A percentile compares a stretch with the other conserved stretches of the same genome.
Conservation (phyloP, 1,140 invertebrate species). For the Globodera rostochiensis region DNA sequence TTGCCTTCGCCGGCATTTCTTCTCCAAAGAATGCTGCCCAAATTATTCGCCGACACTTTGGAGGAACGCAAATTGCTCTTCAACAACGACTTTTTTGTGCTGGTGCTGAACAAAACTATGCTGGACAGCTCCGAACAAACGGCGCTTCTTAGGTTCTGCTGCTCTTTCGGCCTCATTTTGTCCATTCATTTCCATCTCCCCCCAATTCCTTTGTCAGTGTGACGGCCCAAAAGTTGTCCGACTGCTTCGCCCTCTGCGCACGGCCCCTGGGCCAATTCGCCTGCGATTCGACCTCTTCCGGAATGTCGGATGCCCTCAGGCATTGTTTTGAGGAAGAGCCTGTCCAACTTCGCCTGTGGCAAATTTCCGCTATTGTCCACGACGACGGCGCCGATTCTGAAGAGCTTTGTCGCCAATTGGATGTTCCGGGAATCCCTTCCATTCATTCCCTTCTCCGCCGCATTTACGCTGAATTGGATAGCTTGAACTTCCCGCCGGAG, state of each 20-base stretch:
- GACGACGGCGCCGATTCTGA: constrained; percentile 19
- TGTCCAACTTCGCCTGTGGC: constrained; percentile 16
- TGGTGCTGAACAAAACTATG: background rate
- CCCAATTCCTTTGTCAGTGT: constrained; percentile 19
- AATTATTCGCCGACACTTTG: constrained; percentile 15
- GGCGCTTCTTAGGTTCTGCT: constrained; percentile 8
- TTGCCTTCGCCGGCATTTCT: constrained; percentile 22
- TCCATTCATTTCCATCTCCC: too few relatives aligned
- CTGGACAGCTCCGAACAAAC: constrained; percentile 6
- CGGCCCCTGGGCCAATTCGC: constrained; percentile 24
- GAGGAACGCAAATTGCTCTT: constrained; percentile 24
- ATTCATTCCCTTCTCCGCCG: constrained; percentile 8
- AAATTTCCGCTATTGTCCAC: constrained; percentile 30
- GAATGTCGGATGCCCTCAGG: constrained; percentile 16
- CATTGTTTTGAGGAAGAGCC: constrained; percentile 18
- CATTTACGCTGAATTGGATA: constrained; percentile 26
- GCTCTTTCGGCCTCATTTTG: background rate
- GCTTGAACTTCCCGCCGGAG: constrained; percentile 7
- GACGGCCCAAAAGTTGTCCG: constrained; percentile 12
- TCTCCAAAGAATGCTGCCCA: constrained; percentile 11
- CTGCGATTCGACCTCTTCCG: background rate
- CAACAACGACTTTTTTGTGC: constrained; percentile 29
- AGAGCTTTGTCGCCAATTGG: constrained; percentile 18
- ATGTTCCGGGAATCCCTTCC: constrained; percentile 20
- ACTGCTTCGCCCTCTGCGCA: constrained; percentile 17